Evolutionary conservation across 2,797 vertebrate species (phyloP).

Genomic region (Gymnodraco acuticeps): DNA sequence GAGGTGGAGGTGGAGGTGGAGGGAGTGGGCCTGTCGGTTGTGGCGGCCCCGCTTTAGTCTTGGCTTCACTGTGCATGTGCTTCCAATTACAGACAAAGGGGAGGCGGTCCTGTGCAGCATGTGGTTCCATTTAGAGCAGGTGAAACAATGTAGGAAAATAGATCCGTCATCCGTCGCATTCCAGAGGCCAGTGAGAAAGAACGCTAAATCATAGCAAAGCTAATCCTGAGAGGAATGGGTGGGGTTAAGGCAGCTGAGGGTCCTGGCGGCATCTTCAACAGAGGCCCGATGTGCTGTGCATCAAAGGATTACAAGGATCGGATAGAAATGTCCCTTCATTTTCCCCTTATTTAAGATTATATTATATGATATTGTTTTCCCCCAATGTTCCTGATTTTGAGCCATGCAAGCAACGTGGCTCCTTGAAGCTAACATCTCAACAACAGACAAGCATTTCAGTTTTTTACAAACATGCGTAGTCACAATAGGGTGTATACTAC

Average conservation of each 20-base stretch:
- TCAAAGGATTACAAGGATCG: slow-evolving; percentile 60
- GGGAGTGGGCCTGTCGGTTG: slow-evolving; percentile 28
- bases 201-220: slow-evolving; percentile 82
- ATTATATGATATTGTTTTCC: slow-evolving; percentile 43
- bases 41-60: slow-evolving; percentile 61
- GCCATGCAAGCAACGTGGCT: neutral
- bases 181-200: slow-evolving; percentile 82
- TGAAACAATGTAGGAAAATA: slow-evolving; percentile 91
- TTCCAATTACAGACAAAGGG: slow-evolving; percentile 85
- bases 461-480: neutral
- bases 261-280: slow-evolving; percentile 55
- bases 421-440: neutral
- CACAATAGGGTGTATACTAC: neutral
- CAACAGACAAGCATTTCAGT: neutral
- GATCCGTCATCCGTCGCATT: slow-evolving; percentile 87
- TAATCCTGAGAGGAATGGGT: slow-evolving; percentile 73
- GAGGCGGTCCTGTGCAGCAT: slow-evolving; percentile 80
- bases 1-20: neutral
- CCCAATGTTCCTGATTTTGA: slow-evolving; percentile 7
- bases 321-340: slow-evolving; percentile 41
- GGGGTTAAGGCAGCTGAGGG: slow-evolving; percentile 55
- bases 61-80: slow-evolving; percentile 76
- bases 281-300: slow-evolving; percentile 43
- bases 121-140: slow-evolving; percentile 89
- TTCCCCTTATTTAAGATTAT: slow-evolving; percentile 40